Evolutionary conservation across 2,888 invertebrate genomes (phyloP).

Genomic region (Noctua janthina): DNA sequence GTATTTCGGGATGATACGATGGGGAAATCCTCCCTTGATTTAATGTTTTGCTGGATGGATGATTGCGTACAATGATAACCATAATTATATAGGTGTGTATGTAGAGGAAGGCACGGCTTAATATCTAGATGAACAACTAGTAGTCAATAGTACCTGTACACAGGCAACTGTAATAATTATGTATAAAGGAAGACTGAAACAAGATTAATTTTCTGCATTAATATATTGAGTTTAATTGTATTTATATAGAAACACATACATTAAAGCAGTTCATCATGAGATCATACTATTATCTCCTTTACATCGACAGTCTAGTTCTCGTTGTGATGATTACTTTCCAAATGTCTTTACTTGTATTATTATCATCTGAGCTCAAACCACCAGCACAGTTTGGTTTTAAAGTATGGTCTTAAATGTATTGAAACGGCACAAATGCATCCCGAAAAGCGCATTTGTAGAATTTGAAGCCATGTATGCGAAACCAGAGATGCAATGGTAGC

Average conservation of each 20-base stretch:
- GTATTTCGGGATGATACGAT: slow-evolving; percentile 21
- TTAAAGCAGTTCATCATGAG: not conserved
- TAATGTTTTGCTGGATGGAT: slow-evolving; percentile 18
- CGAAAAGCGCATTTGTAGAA: slow-evolving; percentile 21
- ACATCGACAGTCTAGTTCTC: not conserved
- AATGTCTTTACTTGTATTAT: slow-evolving; percentile 4
- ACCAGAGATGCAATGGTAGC: slow-evolving; percentile 3
- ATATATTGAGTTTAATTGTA: not conserved
- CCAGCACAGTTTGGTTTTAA: slow-evolving; percentile 40
- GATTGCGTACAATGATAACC: not conserved
- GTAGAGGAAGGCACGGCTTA: not conserved
- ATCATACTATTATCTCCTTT: not conserved
- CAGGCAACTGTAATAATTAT: too few relatives aligned
- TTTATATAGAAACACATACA: not conserved
- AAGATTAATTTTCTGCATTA: not conserved
- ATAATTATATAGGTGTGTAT: not conserved
- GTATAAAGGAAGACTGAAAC: not conserved
- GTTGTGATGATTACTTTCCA: not conserved
- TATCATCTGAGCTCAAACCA: slow-evolving; percentile 16
- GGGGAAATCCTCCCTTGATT: too few relatives aligned
- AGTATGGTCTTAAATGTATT: slow-evolving; percentile 33
- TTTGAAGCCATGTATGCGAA: slow-evolving; percentile 17
- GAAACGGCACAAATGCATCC: slow-evolving; percentile 30
- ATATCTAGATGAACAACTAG: not conserved
- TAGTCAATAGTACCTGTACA: not conserved